Evolutionary conservation across 1,140 invertebrate genomes (phyloP).

Genomic region (Micrasema longulum): DNA sequence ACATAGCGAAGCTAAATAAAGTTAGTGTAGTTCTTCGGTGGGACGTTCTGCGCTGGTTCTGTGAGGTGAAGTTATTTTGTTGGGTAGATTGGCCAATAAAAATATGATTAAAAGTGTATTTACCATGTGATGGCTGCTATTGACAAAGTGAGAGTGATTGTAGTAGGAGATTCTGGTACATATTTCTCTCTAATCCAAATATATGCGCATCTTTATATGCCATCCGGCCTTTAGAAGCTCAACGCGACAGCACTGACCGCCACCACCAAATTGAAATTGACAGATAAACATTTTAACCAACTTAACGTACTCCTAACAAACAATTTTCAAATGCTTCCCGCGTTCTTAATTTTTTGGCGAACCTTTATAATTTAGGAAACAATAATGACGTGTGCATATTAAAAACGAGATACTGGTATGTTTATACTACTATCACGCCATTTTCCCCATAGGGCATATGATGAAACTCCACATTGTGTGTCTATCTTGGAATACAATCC

Average conservation of each 20-base stretch:
- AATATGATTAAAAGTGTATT: slow-evolving; percentile 38
- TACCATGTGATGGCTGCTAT: slow-evolving; percentile 74
- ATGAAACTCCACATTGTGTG: no score
- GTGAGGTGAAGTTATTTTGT: not conserved
- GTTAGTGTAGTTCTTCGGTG: not conserved
- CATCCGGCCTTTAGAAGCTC: not conserved
- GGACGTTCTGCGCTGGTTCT: slow-evolving; percentile 9
- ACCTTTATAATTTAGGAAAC: no score
- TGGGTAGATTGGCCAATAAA: not conserved
- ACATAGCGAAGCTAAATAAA: slow-evolving; percentile 17
- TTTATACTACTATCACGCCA: no score
- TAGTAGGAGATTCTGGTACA: slow-evolving; percentile 92
- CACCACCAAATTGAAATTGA: slow-evolving; percentile 31
- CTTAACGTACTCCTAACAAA: slow-evolving; percentile 22
- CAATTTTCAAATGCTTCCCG: not conserved
- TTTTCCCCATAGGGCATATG: no score
- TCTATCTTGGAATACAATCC: no score
- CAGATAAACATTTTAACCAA: slow-evolving; percentile 42
- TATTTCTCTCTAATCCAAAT: slow-evolving; percentile 14
- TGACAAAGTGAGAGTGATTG: slow-evolving; percentile 91
- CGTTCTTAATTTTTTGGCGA: no score
- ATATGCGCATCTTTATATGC: not conserved
- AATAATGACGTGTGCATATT: no score
- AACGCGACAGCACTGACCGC: slow-evolving; percentile 16
- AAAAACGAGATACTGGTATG: no score